These are phyloP conservation scores for Caretta caretta DNA, from an alignment of 2,113 vertebrate genomes.

Conservation along the genomic window DNA sequence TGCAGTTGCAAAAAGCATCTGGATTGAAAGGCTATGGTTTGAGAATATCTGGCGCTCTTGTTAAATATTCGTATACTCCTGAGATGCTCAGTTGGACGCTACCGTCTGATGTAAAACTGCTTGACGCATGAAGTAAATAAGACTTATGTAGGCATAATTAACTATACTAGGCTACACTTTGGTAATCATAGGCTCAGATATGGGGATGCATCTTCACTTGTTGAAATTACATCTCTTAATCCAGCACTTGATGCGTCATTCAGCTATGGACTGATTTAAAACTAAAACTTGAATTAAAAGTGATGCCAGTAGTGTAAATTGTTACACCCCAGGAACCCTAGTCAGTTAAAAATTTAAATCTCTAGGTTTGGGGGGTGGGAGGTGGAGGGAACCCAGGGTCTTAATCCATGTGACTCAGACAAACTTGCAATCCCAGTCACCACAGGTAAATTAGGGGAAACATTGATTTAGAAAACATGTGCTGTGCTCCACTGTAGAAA, in stretches of 20 bases:
- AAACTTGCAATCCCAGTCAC: conserved; percentile 48
- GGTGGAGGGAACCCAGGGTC: background rate
- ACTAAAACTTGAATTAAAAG: background rate
- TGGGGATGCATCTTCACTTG: background rate
- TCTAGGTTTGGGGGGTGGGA: background rate
- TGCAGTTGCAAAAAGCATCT: background rate
- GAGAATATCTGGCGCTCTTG: accelerated
- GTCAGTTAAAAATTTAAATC: conserved; percentile 61
- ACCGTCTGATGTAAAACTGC: background rate
- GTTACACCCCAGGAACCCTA: conserved; percentile 36
- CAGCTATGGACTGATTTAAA: background rate
- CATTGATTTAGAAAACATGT: conserved; percentile 68
- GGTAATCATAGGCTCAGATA: background rate
- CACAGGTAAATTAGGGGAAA: conserved; percentile 35
- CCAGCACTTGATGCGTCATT: background rate
- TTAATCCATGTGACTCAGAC: conserved; percentile 60
- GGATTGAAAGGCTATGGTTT: background rate
- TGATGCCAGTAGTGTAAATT: conserved; percentile 9
- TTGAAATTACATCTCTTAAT: background rate
- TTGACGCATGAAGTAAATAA: background rate
- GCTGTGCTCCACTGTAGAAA: conserved; percentile 61
- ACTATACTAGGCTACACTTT: background rate
- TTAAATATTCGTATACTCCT: background rate
- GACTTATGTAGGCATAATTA: background rate
- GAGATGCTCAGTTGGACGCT: background rate